These are phyloP conservation scores for Lindbergichthys nudifrons DNA, from an alignment of 2,797 vertebrate genomes.

Conservation along the genomic window DNA sequence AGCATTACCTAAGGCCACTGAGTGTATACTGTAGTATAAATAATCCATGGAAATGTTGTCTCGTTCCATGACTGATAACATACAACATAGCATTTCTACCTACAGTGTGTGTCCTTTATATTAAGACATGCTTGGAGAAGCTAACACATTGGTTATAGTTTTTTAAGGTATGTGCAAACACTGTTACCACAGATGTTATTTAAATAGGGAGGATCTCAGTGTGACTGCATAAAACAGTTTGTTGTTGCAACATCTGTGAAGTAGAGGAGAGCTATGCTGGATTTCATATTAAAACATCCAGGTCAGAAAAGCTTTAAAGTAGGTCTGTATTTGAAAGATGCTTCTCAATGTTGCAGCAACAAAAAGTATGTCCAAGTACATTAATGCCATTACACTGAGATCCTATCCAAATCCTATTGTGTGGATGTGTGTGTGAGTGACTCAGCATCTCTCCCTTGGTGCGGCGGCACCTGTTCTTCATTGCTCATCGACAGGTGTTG, in stretches of 20 bases:
- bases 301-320: background rate
- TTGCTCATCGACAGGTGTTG: constrained; percentile 66
- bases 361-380: background rate
- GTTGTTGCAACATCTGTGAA: background rate
- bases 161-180: constrained; percentile 4
- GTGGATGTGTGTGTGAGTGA: constrained; percentile 41
- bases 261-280: background rate
- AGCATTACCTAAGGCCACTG: constrained; percentile 3
- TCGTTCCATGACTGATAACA: background rate
- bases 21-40: constrained; percentile 10
- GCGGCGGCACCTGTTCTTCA: constrained; percentile 58
- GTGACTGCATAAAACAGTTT: background rate
- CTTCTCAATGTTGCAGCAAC: background rate
- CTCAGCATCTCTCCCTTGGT: constrained; percentile 61
- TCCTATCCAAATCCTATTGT: constrained; percentile 13
- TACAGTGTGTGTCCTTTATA: too few relatives aligned
- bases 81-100: background rate
- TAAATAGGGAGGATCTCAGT: background rate
- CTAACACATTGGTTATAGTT: background rate
- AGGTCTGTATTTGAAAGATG: constrained; percentile 9
- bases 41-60: constrained; percentile 3
- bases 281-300: background rate
- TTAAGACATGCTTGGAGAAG: too few relatives aligned
- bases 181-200: background rate
- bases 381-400: constrained; percentile 19